Evolutionary conservation across 2,888 invertebrate species (phyloP).

Genomic region (Conchocele bisecta): DNA sequence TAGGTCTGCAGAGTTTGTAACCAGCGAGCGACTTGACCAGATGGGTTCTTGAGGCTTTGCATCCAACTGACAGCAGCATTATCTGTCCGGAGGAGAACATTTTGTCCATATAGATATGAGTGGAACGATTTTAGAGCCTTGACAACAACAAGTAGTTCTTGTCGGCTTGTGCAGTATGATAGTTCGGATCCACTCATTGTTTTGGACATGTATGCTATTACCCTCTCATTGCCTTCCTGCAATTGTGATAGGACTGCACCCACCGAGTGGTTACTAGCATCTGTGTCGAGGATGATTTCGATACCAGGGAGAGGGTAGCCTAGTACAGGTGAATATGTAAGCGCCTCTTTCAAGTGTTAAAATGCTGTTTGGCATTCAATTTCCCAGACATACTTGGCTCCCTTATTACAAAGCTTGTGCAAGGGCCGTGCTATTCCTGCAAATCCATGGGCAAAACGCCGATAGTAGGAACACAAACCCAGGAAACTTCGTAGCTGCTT

Average conservation of each 20-base stretch:
- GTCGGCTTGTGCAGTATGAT: conserved; percentile 33
- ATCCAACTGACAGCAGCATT: conserved; percentile 28
- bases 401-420: conserved; percentile 25
- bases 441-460: conserved; percentile 41
- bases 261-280: conserved; percentile 13
- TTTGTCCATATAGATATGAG: conserved; percentile 36
- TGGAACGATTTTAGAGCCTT: conserved; percentile 20
- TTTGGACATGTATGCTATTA: conserved; percentile 40
- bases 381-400: neutral
- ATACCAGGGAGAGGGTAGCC: too few species aligned
- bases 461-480: conserved; percentile 40
- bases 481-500: conserved; percentile 36
- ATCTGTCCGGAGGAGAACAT: conserved; percentile 28
- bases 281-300: conserved; percentile 34
- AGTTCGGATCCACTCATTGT: conserved; percentile 26
- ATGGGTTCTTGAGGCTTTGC: neutral
- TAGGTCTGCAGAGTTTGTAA: neutral
- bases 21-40: neutral
- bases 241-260: conserved; percentile 36
- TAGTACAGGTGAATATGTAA: conserved; percentile 20
- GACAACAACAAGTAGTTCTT: conserved; percentile 40
- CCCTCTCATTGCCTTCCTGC: conserved; percentile 23
- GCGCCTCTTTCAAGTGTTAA: neutral
- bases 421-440: conserved; percentile 37
- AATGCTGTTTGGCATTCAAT: conserved; percentile 5